A percentile compares a stretch with the other conserved stretches of the same genome.
Conservation (phyloP, 1,140 invertebrate species). For the Drosophila bifasciata region DNA sequence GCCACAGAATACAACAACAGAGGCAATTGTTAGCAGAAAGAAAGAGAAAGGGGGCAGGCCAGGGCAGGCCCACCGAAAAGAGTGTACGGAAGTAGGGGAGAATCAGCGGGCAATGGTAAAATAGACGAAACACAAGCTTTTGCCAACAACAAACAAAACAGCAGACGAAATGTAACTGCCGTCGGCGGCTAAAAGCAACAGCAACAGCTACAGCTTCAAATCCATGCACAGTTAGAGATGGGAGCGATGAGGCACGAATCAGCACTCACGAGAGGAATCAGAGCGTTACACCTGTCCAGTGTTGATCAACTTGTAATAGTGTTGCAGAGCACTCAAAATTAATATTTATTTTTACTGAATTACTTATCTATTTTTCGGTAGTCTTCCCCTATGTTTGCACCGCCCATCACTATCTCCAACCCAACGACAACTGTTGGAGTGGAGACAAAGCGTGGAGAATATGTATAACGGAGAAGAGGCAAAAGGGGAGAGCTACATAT, state of each 20-base stretch:
- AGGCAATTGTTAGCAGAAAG: constrained; percentile 30
- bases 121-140: constrained; percentile 49
- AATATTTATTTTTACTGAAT: no score
- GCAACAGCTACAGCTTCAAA: constrained; percentile 21
- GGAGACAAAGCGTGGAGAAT: no score
- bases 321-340: no score
- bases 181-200: constrained; percentile 28
- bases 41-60: constrained; percentile 1
- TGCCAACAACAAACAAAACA: constrained; percentile 40
- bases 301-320: no score
- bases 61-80: not conserved
- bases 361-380: no score
- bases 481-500: not conserved
- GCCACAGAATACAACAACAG: constrained; percentile 4
- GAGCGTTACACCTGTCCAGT: no score
- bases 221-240: constrained; percentile 30
- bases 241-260: not conserved
- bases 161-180: constrained; percentile 51
- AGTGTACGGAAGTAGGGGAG: not conserved
- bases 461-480: not conserved
- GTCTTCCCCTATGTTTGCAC: no score
- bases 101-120: constrained; percentile 19
- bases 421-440: no score
- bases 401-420: no score
- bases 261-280: no score